Evolutionary conservation across 2,888 invertebrate species (phyloP), one percentile per base, ranked within the genome.

Genomic region (Punctoribates punctum): DNA sequence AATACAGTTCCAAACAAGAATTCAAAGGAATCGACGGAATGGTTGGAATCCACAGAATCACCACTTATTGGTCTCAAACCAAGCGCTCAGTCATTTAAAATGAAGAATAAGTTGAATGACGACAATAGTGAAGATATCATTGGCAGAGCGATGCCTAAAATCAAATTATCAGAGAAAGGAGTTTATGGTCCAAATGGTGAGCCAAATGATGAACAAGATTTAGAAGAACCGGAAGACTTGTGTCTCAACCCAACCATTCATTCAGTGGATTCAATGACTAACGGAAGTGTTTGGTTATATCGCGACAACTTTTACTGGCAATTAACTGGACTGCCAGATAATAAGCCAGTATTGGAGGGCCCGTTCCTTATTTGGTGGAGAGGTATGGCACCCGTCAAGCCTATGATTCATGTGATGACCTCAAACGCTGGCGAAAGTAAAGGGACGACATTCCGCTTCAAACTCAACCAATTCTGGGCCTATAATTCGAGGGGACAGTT

Each of bases 251-350:
- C 65, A 15, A 20, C n/a, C 2, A 29, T 65, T 27, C 17, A 65
- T 34, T 2, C 65, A n/a, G 34, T n/a, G 1, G 65, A 65, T 27
- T n/a, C 3, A 6, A 29, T 65, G 34, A 3, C 20, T 15, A 65
- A 65, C 11, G 34, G 34, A 15, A 27, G 25, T 15, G 65, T 65
- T 20, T 27, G 65, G n/a, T 17, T 65, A 15, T 65, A 65, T 65
- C 15, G 34, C 2, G 65, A 34, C 65, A 65, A 65, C 20, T 20
- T 34, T 34, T 65, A 34, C 65, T 65, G 65, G 65, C 27, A 65
- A 34, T 27, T 65, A 20, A 65, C 8, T 27, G 65, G 65, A 65
- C 38, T 65, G 29, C 65, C 65, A 1, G 65, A 65, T n/a, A 34
- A 9, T 15, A 15, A 6, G 9, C 27, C 27, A 1, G 3, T 17